Evolutionary conservation across 1,140 invertebrate genomes (phyloP).

Genomic region (Euwallacea similis): DNA sequence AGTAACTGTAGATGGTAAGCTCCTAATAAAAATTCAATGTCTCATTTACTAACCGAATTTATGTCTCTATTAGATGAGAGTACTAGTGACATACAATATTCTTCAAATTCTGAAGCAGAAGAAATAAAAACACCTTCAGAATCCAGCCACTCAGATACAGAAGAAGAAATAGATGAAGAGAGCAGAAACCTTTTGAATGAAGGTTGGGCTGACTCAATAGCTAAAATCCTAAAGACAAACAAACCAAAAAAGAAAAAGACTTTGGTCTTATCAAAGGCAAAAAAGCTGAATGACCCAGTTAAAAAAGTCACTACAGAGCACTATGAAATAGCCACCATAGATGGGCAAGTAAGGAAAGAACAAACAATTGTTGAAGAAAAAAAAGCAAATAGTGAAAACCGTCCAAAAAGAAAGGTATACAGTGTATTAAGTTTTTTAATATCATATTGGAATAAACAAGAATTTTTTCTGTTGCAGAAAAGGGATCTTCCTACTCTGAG

Average conservation of each 20-base stretch:
- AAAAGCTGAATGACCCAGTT: conserved; percentile 64
- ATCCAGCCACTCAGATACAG: too few species aligned
- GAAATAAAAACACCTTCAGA: too few species aligned
- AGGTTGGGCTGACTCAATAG: conserved; percentile 71
- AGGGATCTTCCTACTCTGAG: conserved; percentile 67
- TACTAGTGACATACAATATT: too few species aligned
- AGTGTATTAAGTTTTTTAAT: not conserved
- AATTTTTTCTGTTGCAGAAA: conserved; percentile 57
- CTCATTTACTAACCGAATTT: too few species aligned
- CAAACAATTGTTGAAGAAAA: conserved; percentile 52
- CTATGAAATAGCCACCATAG: conserved; percentile 58
- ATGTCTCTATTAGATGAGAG: too few species aligned
- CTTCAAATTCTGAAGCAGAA: too few species aligned
- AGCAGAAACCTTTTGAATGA: conserved; percentile 51
- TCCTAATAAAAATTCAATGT: too few species aligned
- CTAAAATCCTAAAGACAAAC: conserved; percentile 72
- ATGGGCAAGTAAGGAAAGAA: conserved; percentile 56
- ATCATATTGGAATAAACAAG: not conserved
- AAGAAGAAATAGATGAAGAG: conserved; percentile 30
- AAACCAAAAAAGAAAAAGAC: conserved; percentile 76
- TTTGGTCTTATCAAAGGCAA: conserved; percentile 73
- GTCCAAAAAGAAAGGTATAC: conserved; percentile 53
- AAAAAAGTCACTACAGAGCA: conserved; percentile 53
- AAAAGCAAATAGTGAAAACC: conserved; percentile 44
- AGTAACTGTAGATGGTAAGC: too few species aligned